A percentile compares a stretch with the other conserved stretches of the same genome.
These are phyloP conservation scores for Ectemnius lituratus DNA, from an alignment of 2,888 invertebrate genomes.

Conservation along the genomic window DNA sequence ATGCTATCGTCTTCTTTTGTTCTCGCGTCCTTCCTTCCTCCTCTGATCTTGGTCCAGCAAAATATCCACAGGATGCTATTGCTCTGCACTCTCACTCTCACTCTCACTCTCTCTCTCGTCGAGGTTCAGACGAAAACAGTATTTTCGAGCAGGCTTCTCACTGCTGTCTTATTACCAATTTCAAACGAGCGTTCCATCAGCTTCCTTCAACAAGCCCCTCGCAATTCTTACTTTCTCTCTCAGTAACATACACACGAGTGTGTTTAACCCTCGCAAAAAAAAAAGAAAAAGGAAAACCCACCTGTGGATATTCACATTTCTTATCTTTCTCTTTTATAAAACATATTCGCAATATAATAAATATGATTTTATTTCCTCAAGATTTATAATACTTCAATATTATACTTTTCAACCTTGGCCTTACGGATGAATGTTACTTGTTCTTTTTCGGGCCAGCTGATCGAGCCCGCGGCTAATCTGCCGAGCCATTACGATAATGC, in stretches of 20 bases:
- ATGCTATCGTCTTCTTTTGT: conserved; percentile 67
- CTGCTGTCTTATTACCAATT: neutral
- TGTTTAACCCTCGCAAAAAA: neutral
- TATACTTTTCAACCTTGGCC: no score
- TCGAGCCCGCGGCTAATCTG: conserved; percentile 55
- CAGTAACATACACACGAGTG: neutral
- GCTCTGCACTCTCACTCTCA: no score
- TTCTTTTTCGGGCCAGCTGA: conserved; percentile 50
- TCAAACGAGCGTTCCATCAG: neutral
- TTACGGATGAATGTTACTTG: no score
- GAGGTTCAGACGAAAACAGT: neutral
- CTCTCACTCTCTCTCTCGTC: neutral
- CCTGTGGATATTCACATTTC: no score
- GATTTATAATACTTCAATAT: no score
- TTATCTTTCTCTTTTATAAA: no score
- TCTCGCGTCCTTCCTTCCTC: conserved; percentile 36
- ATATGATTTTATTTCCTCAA: no score
- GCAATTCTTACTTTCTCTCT: no score
- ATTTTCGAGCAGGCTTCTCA: neutral
- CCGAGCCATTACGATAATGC: conserved; percentile 60
- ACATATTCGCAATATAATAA: neutral
- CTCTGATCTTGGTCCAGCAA: neutral
- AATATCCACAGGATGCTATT: neutral
- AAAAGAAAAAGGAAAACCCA: neutral
- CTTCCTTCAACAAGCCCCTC: neutral